Percentiles rank a stretch among this genome's conserved stretches.
These are phyloP conservation scores for Panthera tigris DNA, from an alignment of 2,113 vertebrate species.

Conservation along the genomic window DNA sequence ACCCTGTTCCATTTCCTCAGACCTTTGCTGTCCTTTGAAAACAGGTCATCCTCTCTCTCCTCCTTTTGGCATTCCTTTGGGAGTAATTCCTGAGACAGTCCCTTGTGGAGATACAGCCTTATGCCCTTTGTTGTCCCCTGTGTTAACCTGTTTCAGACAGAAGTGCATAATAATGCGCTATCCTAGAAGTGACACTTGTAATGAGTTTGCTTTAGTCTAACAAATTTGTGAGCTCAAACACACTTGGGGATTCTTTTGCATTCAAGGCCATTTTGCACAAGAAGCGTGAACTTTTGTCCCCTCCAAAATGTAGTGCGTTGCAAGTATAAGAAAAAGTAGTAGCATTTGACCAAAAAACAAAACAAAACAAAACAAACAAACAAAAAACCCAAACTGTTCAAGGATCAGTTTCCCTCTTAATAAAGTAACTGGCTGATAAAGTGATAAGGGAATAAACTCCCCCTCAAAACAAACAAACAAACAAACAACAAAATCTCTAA, in stretches of 20 bases:
- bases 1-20: neutral
- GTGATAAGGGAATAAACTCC: neutral
- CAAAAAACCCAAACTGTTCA: neutral
- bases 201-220: neutral
- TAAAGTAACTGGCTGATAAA: neutral
- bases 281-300: neutral
- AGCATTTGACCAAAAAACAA: neutral
- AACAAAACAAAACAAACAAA: too few relatives aligned
- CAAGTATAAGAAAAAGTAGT: neutral
- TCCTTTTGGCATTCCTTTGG: neutral
- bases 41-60: too few relatives aligned
- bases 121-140: neutral
- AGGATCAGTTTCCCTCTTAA: neutral
- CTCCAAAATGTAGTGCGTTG: neutral
- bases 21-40: neutral
- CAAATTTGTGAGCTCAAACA: neutral
- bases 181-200: neutral
- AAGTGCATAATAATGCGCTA: neutral
- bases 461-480: neutral
- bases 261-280: neutral
- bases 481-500: neutral
- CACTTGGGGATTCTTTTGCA: neutral
- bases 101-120: neutral
- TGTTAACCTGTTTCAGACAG: neutral
- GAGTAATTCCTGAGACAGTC: neutral